phyloP scores from a whole-genome alignment of 2,113 vertebrate genomes.

The Cariama cristata region DNA sequence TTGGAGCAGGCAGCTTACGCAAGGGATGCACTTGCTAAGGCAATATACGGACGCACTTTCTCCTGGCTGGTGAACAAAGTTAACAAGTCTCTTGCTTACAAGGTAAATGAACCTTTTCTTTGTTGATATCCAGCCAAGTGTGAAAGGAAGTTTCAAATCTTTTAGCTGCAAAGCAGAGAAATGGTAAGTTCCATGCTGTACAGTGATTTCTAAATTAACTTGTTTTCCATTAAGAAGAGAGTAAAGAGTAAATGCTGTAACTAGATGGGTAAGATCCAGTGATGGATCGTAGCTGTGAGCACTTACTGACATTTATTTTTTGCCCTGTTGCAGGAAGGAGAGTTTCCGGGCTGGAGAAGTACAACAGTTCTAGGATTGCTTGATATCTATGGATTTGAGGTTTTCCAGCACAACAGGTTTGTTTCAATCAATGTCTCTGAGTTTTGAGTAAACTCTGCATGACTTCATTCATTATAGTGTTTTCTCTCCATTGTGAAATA shows the following conservation, averaged over 20 bases:
- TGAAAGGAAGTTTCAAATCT: neutral
- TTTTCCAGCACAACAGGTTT: slow-evolving; percentile 97
- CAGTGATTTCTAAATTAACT: neutral
- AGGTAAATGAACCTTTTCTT: slow-evolving; percentile 72
- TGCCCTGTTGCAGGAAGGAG: slow-evolving; percentile 79
- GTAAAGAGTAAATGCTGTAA: neutral
- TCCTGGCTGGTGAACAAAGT: slow-evolving; percentile 97
- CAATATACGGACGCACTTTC: slow-evolving; percentile 94
- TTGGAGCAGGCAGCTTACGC: slow-evolving; percentile 93
- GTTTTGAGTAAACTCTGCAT: neutral
- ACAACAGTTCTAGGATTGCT: slow-evolving; percentile 91
- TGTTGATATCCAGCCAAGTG: accelerated
- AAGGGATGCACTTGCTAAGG: slow-evolving; percentile 92
- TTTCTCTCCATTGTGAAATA: neutral
- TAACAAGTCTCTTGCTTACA: slow-evolving; percentile 89
- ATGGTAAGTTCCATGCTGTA: neutral
- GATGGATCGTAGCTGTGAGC: neutral
- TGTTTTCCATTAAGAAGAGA: neutral
- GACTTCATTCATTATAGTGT: neutral
- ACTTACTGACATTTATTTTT: neutral
- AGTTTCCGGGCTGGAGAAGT: slow-evolving; percentile 83
- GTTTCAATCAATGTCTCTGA: neutral
- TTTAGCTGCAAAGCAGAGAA: neutral
- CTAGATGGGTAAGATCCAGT: too few species aligned
- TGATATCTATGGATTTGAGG: slow-evolving; percentile 97